phyloP scores from a whole-genome alignment of 2,113 vertebrate genomes.

The Corythoichthys intestinalis region DNA sequence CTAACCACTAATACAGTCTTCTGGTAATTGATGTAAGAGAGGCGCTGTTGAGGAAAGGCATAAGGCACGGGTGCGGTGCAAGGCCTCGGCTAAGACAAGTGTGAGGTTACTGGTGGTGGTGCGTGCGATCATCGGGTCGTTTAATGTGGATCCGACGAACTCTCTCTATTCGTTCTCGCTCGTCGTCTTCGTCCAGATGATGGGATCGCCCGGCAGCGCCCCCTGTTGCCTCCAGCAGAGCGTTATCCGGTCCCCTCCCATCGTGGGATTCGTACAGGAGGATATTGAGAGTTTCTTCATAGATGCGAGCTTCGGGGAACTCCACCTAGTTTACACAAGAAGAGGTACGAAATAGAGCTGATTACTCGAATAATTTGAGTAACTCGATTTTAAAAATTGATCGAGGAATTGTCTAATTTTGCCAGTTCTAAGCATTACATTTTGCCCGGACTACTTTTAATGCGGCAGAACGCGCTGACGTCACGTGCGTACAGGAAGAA shows the following conservation, averaged over 20 bases:
- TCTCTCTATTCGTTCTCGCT: slow-evolving; percentile 86
- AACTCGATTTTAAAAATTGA: background rate
- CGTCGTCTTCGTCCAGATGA: slow-evolving; percentile 91
- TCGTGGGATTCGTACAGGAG: slow-evolving; percentile 94
- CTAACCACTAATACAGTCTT: slow-evolving; percentile 31
- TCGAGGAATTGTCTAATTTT: too few relatives aligned
- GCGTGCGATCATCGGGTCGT: slow-evolving; percentile 87
- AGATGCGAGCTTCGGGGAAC: slow-evolving; percentile 95
- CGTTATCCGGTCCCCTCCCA: slow-evolving; percentile 90
- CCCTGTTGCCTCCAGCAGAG: slow-evolving; percentile 89
- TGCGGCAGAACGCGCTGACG: too few relatives aligned
- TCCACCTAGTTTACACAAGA: slow-evolving; percentile 77
- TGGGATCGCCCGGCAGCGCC: slow-evolving; percentile 88
- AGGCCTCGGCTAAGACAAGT: slow-evolving; percentile 35
- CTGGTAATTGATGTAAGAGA: slow-evolving; percentile 38
- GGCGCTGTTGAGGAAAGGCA: slow-evolving; percentile 30
- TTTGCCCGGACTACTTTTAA: too few relatives aligned
- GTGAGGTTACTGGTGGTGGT: slow-evolving; percentile 88
- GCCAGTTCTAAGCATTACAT: too few relatives aligned
- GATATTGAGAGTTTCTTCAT: slow-evolving; percentile 97
- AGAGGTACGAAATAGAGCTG: background rate
- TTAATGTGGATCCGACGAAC: slow-evolving; percentile 93
- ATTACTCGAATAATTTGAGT: background rate
- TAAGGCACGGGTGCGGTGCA: slow-evolving; percentile 63
- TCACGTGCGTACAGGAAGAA: too few relatives aligned